Evolutionary conservation across 2,113 vertebrate species (phyloP).

Genomic region (Thomomys bottae): DNA sequence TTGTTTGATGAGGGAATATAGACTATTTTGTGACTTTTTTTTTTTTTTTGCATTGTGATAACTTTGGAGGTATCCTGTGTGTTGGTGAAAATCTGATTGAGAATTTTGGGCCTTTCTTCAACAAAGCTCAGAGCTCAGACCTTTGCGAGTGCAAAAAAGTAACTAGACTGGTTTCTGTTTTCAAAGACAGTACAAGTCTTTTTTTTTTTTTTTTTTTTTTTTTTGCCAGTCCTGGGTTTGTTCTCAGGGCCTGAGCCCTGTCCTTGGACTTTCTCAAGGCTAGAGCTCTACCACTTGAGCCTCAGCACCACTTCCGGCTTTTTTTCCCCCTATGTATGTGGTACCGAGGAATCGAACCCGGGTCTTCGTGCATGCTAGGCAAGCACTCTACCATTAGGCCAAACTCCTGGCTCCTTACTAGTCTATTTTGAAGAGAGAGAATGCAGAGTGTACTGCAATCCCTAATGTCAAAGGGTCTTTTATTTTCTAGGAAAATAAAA

Average conservation of each 20-base stretch:
- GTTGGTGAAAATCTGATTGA: background rate
- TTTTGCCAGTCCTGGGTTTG: no score
- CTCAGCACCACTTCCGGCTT: no score
- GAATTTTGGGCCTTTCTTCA: background rate
- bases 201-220: no score
- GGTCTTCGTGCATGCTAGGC: no score
- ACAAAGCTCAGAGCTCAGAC: background rate
- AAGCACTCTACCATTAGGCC: no score
- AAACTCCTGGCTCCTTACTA: no score
- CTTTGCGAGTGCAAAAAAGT: background rate
- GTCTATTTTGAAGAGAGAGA: constrained; percentile 33
- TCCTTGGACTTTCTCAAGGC: no score
- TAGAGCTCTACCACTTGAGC: no score
- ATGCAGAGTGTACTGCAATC: background rate
- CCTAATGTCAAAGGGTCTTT: constrained; percentile 16
- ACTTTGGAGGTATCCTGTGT: background rate
- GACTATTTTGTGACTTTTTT: background rate
- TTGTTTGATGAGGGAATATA: background rate
- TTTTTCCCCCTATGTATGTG: no score
- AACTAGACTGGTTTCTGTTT: background rate
- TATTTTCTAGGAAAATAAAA: constrained; percentile 5
- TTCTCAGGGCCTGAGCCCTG: no score
- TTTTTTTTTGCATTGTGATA: background rate
- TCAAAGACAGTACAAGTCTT: background rate
- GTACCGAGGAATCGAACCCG: no score